Base-by-base conservation (phyloP, 1,140 invertebrate genomes). In the Thaumatotibia leucotreta region DNA sequence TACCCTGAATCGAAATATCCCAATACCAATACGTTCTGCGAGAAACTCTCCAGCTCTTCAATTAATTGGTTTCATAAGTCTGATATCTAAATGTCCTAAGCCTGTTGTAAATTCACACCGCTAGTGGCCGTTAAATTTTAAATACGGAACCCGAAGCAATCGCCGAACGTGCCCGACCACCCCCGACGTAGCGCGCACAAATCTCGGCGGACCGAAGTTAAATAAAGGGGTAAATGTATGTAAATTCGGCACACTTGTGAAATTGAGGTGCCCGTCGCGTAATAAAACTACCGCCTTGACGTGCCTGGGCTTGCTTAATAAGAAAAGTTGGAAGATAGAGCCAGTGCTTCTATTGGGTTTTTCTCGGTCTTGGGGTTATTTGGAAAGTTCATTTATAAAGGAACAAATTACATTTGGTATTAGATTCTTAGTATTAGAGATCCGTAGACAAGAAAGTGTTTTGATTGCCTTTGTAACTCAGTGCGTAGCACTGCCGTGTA, bases 161-260 rank as follows among this genome's bases (percentile, higher is more conserved):
- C 14, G 14, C 52, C 52, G 24, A 58, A 27, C 52, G 6, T 24
- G 52, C 24, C 52, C n/a, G 27, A 29, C 52, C 10, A 2, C 33
- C 27, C 11, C 52, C 52, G n/a, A 29, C 14, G 52, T 24, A 5
- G 52, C 24, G 24, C 27, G 52, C 29, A 58, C 52, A 58, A 58
- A 58, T 58, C 52, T 58, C 52, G 24, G 52, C 23, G 52, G 52
- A 31, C 52, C 52, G 52, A 58, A 58, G 52, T 58, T 58, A 58
- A 58, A 58, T 58, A 58, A 58, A 58, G 52, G 52, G 52, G 52
- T 27, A 58, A 29, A 58, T 58, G 52, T 58, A 58, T 58, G 52
- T 29, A 58, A 58, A 58, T 58, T 24, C 11, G 24, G 22, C 22
- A 58, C 52, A 58, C 52, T 58, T 24, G 52, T 27, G 52, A 31